These are phyloP conservation scores for Perizoma flavofasciatum DNA, from an alignment of 2,888 invertebrate genomes.

Conservation along the genomic window DNA sequence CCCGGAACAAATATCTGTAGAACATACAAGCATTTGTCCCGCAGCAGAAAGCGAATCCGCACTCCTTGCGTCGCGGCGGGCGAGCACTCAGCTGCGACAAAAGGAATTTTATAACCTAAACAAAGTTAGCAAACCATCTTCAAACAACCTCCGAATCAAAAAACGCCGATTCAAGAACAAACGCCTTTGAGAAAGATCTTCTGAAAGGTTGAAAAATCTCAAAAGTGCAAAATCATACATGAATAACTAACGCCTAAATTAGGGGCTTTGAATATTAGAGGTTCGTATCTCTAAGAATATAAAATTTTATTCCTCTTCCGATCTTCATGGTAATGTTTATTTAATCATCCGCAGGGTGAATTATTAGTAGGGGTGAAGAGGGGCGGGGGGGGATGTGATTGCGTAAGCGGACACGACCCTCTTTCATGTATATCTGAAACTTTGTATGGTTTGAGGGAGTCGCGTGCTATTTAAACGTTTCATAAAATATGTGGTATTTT, in stretches of 20 bases:
- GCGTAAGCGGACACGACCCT: conserved; percentile 2
- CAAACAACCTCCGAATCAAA: conserved; percentile 1
- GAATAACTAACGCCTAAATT: conserved; percentile 21
- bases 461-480: too few species aligned
- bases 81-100: too few species aligned
- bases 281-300: conserved; percentile 40
- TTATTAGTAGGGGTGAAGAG: conserved; percentile 30
- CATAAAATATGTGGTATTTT: too few species aligned
- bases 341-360: conserved; percentile 38
- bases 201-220: conserved; percentile 14
- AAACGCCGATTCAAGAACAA: conserved; percentile 14
- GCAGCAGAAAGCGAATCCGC: too few species aligned
- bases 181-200: conserved; percentile 5
- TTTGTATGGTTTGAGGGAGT: background rate
- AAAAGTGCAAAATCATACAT: conserved; percentile 27
- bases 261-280: conserved; percentile 39
- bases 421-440: background rate
- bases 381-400: conserved; percentile 18
- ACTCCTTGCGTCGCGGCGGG: too few species aligned
- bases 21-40: too few species aligned
- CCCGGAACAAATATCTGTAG: too few species aligned
- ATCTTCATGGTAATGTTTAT: conserved; percentile 39
- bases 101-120: background rate
- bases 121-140: background rate
- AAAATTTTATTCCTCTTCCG: conserved; percentile 42